Conservation (phyloP, 2,797 vertebrate genomes). For the Danio choprae region DNA sequence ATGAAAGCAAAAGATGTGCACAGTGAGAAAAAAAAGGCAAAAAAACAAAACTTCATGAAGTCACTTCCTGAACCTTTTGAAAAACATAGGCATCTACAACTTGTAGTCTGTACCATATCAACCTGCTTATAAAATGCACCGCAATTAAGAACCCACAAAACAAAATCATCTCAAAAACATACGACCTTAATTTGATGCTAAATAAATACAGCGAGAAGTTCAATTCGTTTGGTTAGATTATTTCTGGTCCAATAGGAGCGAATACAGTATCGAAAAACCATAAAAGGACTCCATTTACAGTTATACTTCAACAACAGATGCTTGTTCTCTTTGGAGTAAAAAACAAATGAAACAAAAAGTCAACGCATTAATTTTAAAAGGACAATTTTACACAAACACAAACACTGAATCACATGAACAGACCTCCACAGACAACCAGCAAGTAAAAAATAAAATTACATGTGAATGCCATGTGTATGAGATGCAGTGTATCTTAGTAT, state of each 20-base stretch:
- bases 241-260: constrained; percentile 47
- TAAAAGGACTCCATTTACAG: not conserved
- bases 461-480: constrained; percentile 31
- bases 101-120: constrained; percentile 39
- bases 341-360: constrained; percentile 1
- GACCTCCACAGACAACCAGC: constrained; percentile 13
- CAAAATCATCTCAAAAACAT: constrained; percentile 70
- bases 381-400: constrained; percentile 31
- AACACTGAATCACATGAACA: constrained; percentile 40
- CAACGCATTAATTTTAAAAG: not conserved
- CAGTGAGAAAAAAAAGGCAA: constrained; percentile 48
- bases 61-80: not conserved
- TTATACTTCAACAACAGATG: not conserved
- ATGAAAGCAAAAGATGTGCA: constrained; percentile 50
- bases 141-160: constrained; percentile 59
- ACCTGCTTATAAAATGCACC: constrained; percentile 62
- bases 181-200: constrained; percentile 76
- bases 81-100: constrained; percentile 9
- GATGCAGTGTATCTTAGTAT: constrained; percentile 25
- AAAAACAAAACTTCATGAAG: constrained; percentile 4
- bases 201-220: constrained; percentile 81
- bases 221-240: constrained; percentile 41
- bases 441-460: not conserved
- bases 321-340: constrained; percentile 44
- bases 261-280: constrained; percentile 37